Evolutionary conservation across 2,113 vertebrate species (phyloP), one percentile per base, ranked within the genome.

Genomic region (Nesoenas mayeri): DNA sequence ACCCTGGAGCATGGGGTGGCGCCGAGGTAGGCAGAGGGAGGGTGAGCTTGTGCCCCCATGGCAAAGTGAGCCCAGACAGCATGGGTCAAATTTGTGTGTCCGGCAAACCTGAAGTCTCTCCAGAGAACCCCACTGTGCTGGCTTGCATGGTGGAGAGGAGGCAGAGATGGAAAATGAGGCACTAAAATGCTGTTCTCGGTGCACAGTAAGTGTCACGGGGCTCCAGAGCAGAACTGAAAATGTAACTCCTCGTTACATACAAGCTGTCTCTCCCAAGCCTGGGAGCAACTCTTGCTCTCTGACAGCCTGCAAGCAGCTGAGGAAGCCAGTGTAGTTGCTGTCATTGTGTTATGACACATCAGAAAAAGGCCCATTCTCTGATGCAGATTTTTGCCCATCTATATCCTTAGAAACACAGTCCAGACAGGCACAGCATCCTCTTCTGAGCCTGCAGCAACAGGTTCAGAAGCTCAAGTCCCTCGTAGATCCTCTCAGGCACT

Each of bases 241-340:
- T 0, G 1, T 11, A 57, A 50, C 42, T 64, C 16, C 32, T 16
- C 2, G 5, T 8, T 44, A 17, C 0, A 0, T 9, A 11, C 44
- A 72, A 28, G 51, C 20, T 0, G 0, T 13, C 32, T 42, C 40
- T 77, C 51, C 38, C 2, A 4, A 56, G 48, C 64, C 56, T 32
- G 53, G 42, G 66, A 79, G 86, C 22, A 72, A 58, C 34, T 69
- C 29, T 42, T 20, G 57, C 42, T 85, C 47, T 38, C 51, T 9
- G 19, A 25, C 84, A 86, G 58, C 67, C 77, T 6, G 2, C 66
- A n/a, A 91, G 53, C 77, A 79, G 56, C 29, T 2, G 2, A 29
- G n/a, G 38, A 71, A 77, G 57, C 16, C 3, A 5, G 29, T 24
- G 1, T 9, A 79, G 77, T 50, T 29, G 1, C 69, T 32, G 50